Base-by-base conservation (phyloP, 1,140 invertebrate species). In the Acromyrmex heyeri region DNA sequence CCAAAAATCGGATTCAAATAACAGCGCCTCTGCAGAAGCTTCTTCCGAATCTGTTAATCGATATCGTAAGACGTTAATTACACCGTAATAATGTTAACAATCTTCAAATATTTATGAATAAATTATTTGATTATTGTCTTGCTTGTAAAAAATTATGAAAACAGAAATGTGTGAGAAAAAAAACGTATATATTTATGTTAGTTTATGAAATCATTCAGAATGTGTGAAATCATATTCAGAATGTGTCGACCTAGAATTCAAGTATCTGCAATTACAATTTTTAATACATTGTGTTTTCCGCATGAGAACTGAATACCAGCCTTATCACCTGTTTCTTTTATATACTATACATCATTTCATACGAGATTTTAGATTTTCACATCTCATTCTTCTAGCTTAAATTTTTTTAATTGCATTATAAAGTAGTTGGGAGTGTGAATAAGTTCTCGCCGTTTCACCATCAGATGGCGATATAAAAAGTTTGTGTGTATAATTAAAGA, bases 1-100 rank as follows among this genome's bases (percentile, higher is more conserved):
- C 18, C 88, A 50, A 93, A 92, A 88, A 81, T 93, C 89, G 91
- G 92, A 92, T 88, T 93, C 92, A 93, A 94, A 88, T 92, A 92
- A 91, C 38, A 75, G 44, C 38, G 90, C 89, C 0, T 93, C 91
- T 1, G 91, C 89, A 7, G 92, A 93, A 79, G 87, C 64, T 65
- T 92, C 91, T 30, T 92, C 91, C 12, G 85, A 87, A 87, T 75
- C 88, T 24, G 14, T 62, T 2, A n/a, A 65, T 27, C 27, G 12
- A 78, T 55, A 30, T 12, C 48, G 89, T 89, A n/a, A 82, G 87
- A 57, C 4, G 1, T 44, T 73, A 48, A 44, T 48, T 72, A 44
- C 10, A 27, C 7, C 2, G 27, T n/a, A 65, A 64, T 64, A 30
- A 53, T 77, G 27, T 48, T 18, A 8, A 44, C 8, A 67, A 79